phyloP scores from a whole-genome alignment of 2,113 vertebrate species.

The Kryptolebias marmoratus region DNA sequence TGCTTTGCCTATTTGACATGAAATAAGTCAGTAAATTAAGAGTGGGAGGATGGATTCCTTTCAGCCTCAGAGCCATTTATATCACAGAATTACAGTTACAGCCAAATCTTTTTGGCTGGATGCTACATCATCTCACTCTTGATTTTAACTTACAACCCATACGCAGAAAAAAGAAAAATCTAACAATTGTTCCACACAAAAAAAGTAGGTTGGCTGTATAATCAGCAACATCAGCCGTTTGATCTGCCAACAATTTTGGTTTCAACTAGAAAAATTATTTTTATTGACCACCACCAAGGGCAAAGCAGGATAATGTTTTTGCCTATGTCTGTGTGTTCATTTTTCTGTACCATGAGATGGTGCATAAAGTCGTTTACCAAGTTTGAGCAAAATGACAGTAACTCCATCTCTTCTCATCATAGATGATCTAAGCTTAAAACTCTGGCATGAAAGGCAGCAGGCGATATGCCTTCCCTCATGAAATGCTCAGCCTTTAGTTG shows the following conservation, averaged over 20 bases:
- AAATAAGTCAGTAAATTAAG: conserved; percentile 43
- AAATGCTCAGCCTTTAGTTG: too few species aligned
- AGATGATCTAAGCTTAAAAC: too few species aligned
- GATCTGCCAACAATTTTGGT: neutral
- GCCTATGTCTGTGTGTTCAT: too few species aligned
- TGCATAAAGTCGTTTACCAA: too few species aligned
- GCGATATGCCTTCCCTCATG: too few species aligned
- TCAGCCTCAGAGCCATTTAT: conserved; percentile 31
- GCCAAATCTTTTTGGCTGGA: conserved; percentile 30
- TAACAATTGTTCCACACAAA: neutral
- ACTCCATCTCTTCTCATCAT: too few species aligned
- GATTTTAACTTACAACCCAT: conserved; percentile 22
- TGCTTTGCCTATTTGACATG: conserved; percentile 44
- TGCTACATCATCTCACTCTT: neutral
- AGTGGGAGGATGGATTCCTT: conserved; percentile 50
- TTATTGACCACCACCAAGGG: too few species aligned
- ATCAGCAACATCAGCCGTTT: neutral
- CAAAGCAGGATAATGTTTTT: too few species aligned
- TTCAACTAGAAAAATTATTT: neutral
- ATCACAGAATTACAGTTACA: conserved; percentile 34
- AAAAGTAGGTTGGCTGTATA: neutral
- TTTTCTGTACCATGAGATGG: too few species aligned
- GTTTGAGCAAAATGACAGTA: too few species aligned
- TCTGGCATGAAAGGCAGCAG: too few species aligned
- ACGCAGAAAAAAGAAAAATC: conserved; percentile 13